Evolutionary conservation across 2,888 invertebrate species (phyloP), one percentile per base, ranked within the genome.

Genomic region (Aromia moschata): DNA sequence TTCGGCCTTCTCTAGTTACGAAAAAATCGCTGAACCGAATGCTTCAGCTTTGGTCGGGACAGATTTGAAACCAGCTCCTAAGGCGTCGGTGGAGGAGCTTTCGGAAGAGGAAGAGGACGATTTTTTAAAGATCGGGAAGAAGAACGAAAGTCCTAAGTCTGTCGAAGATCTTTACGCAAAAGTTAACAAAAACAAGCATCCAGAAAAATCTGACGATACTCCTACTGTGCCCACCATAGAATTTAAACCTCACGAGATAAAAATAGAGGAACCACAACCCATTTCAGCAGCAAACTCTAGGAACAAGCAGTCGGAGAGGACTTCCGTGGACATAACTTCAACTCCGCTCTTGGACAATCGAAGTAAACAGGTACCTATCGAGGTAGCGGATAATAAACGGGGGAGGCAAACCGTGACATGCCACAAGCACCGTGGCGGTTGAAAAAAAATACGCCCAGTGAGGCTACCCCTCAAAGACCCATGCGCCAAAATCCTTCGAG

Each of bases 401-500:
- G 33, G 11, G 3, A n/a, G n/a, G n/a, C 7, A 33, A 33, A 33
- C 3, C 2, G 5, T 33, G 33, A 7, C 2, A 2, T 33, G n/a
- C 33, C 33, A 20, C 43, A 43, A 18, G 36, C 20, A 11, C 37
- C 36, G 11, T 16, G 37, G 11, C 37, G 18, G 17, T n/a, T 45
- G n/a, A 57, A 55, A 12, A 62, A 58, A 41, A 51, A 65, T 36
- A 58, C 58, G 4, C 45, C 41, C n/a, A 38, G 41, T n/a, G 56
- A 47, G 16, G 25, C 47, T 17, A 44, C 25, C 20, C 15, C 75
- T 2, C 68, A 65, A 30, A 64, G 75, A 52, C 73, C 74, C 4
- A 46, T 64, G 25, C 65, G 76, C 25, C 76, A 62, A 76, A 73
- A 64, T 73, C 74, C 49, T 47, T 80, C 74, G 62, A 81, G 75